phyloP scores from a whole-genome alignment of 2,797 vertebrate genomes.

The Bryconaethiops microstoma region DNA sequence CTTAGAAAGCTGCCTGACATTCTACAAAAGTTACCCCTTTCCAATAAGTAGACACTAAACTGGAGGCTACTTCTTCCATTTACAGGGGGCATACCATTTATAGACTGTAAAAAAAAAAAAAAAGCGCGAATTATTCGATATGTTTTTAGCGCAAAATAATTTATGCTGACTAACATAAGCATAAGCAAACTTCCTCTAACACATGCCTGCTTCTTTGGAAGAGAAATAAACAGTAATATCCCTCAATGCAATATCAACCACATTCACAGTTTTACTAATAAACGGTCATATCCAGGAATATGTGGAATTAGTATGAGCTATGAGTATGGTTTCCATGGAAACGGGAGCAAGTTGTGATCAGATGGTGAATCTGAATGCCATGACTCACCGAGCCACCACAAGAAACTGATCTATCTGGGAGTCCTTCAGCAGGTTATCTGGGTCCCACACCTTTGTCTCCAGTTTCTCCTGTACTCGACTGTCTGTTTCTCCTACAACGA shows the following conservation, averaged over 20 bases:
- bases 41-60: background rate
- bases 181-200: background rate
- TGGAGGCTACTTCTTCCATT: background rate
- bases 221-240: background rate
- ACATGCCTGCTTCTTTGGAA: background rate
- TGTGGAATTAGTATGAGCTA: conserved; percentile 4
- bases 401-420: conserved; percentile 96
- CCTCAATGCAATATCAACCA: background rate
- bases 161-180: background rate
- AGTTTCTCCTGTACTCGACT: conserved; percentile 90
- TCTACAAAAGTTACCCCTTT: background rate
- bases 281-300: background rate
- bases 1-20: background rate
- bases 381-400: conserved; percentile 89
- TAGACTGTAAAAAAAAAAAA: too few species aligned
- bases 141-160: background rate
- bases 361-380: background rate
- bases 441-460: conserved; percentile 95
- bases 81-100: background rate
- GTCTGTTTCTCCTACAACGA: conserved; percentile 81
- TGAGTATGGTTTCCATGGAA: conserved; percentile 44
- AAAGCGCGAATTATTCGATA: background rate
- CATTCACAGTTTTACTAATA: background rate
- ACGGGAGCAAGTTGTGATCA: conserved; percentile 31
- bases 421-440: conserved; percentile 91